These are phyloP conservation scores for Phocoena phocoena DNA, from an alignment of 2,113 vertebrate genomes.

Conservation along the genomic window DNA sequence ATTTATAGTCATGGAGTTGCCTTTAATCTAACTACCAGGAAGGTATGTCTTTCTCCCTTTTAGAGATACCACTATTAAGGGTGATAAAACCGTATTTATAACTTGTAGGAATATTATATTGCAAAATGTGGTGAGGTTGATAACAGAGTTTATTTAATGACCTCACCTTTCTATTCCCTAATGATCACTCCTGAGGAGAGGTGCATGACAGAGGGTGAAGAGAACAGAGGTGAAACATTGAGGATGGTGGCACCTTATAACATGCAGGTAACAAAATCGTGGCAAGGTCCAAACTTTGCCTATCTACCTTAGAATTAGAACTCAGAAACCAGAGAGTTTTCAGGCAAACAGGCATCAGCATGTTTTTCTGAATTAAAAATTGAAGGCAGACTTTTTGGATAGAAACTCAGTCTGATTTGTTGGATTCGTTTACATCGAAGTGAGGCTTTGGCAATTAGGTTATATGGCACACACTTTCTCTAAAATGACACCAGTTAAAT, in stretches of 20 bases:
- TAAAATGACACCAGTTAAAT: not conserved
- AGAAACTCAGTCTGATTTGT: not conserved
- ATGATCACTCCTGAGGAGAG: not conserved
- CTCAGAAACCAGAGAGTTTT: not conserved
- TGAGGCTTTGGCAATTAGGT: not conserved
- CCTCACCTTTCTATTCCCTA: not conserved
- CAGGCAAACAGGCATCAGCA: not conserved
- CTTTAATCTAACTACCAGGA: not conserved
- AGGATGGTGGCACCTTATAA: not conserved
- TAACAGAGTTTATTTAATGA: not conserved
- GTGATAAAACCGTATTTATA: not conserved
- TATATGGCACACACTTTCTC: not conserved
- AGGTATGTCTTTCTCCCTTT: not conserved
- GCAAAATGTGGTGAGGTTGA: not conserved
- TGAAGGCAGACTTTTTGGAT: not conserved
- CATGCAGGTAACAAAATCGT: not conserved
- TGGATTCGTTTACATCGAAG: not conserved
- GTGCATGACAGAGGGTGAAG: not conserved
- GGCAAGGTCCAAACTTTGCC: not conserved
- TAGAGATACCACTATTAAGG: too few relatives aligned
- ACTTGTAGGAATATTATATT: not conserved
- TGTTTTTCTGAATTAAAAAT: not conserved
- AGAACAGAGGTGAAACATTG: not conserved
- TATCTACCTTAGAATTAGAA: not conserved
- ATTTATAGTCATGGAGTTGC: not conserved